phyloP scores from a whole-genome alignment of 53 echinoderm and acorn worm genomes.

The Hippasteria phrygiana region DNA sequence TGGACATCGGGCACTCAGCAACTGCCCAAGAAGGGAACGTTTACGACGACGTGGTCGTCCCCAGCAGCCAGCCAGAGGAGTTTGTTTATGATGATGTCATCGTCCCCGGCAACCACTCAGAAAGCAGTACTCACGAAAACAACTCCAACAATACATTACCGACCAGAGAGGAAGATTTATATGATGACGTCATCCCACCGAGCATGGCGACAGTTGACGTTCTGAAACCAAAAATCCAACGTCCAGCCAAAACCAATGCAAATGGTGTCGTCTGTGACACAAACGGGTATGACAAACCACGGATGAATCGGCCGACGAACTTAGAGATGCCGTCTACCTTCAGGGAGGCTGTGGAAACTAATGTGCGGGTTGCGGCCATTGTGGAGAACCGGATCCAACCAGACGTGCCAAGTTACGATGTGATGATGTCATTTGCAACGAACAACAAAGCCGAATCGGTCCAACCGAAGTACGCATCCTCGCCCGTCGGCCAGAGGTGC shows the following conservation, averaged over 20 bases:
- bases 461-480: not conserved
- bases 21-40: not conserved
- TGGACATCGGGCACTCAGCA: not conserved
- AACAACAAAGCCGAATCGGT: not conserved
- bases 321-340: constrained; percentile 29
- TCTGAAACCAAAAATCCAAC: not conserved
- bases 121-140: constrained; percentile 11
- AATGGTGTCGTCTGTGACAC: not conserved
- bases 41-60: constrained; percentile 5
- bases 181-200: constrained; percentile 43
- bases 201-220: not conserved
- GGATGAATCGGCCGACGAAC: constrained; percentile 50
- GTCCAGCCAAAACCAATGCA: not conserved
- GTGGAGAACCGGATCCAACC: constrained; percentile 11
- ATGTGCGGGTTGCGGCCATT: constrained; percentile 42
- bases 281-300: constrained; percentile 5
- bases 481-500: not conserved
- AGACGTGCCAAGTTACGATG: not conserved
- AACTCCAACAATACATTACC: constrained; percentile 30
- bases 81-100: constrained; percentile 15
- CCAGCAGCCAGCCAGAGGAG: constrained; percentile 1
- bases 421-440: not conserved
- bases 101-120: not conserved
- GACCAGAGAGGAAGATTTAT: constrained; percentile 9
- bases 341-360: not conserved